These are phyloP conservation scores for Anser brachyrhynchus DNA, from an alignment of 2,113 vertebrate genomes.

Conservation along the genomic window DNA sequence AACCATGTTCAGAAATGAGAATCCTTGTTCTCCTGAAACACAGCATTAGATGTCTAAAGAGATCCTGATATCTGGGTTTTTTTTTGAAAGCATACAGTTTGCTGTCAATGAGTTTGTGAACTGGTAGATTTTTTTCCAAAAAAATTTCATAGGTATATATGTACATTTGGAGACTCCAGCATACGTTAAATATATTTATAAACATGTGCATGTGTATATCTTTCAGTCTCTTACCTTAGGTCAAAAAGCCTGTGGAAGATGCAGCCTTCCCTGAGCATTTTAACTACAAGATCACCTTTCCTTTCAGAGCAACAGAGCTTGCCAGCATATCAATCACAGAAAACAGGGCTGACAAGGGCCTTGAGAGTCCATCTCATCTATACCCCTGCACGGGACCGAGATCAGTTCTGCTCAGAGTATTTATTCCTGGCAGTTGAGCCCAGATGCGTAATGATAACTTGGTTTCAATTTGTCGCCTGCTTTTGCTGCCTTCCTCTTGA, in stretches of 20 bases:
- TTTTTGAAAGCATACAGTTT: neutral
- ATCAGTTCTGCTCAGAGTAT: neutral
- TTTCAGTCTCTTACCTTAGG: neutral
- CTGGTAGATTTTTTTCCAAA: neutral
- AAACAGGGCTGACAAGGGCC: neutral
- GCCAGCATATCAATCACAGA: neutral
- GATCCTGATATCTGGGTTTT: neutral
- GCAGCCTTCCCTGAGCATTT: neutral
- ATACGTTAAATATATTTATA: neutral
- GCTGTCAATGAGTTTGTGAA: neutral
- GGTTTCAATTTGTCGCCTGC: neutral
- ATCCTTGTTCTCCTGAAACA: neutral
- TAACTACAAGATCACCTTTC: neutral
- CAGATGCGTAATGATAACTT: neutral
- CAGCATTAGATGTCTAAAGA: neutral
- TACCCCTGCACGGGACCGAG: neutral
- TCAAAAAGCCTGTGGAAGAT: neutral
- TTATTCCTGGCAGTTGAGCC: neutral
- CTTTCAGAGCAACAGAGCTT: neutral
- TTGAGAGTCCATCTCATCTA: neutral
- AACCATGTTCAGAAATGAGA: neutral
- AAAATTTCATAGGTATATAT: neutral
- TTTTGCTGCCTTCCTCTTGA: neutral
- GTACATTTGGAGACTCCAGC: neutral
- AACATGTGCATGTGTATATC: accelerated